A percentile compares a stretch with the other conserved stretches of the same genome.
phyloP scores from a whole-genome alignment of 1,140 invertebrate genomes.

The Drosophila quadrilineata region DNA sequence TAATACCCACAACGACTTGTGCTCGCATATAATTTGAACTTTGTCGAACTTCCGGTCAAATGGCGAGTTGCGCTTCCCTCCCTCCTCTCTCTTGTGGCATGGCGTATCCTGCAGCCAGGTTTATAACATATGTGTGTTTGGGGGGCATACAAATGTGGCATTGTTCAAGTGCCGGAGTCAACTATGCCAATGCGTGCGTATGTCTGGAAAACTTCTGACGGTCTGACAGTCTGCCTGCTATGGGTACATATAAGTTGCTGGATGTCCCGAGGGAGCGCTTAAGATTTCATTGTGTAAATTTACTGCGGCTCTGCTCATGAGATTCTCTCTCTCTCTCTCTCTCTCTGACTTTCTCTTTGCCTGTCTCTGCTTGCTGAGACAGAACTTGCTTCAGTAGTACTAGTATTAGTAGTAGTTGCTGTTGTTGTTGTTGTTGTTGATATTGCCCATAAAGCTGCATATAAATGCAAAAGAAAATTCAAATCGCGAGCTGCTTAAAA shows the following conservation, averaged over 20 bases:
- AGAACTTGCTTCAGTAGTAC: too few relatives aligned
- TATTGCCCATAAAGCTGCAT: slow-evolving; percentile 37
- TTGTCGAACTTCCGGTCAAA: slow-evolving; percentile 76
- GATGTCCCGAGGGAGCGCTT: slow-evolving; percentile 65
- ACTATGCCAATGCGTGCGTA: slow-evolving; percentile 9
- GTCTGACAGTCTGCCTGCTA: slow-evolving; percentile 35
- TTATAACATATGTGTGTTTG: slow-evolving; percentile 51
- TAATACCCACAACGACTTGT: not conserved
- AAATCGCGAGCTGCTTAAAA: slow-evolving; percentile 71
- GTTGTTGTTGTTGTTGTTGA: not conserved
- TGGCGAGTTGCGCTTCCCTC: slow-evolving; percentile 20
- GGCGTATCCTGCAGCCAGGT: not conserved
- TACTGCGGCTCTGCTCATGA: slow-evolving; percentile 51
- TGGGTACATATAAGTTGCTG: slow-evolving; percentile 22
- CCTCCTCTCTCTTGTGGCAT: not conserved
- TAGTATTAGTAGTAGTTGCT: not conserved
- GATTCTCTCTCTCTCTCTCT: slow-evolving; percentile 11
- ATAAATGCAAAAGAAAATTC: slow-evolving; percentile 52
- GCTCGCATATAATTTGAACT: slow-evolving; percentile 64
- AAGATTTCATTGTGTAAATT: slow-evolving; percentile 79
- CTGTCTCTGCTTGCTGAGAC: not conserved
- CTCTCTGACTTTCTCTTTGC: too few relatives aligned
- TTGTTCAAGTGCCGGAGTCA: slow-evolving; percentile 62
- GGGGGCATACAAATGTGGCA: slow-evolving; percentile 49
- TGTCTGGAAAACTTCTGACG: slow-evolving; percentile 11